Base-by-base conservation (phyloP, 2,888 invertebrate species). In the Augiades crinisus region DNA sequence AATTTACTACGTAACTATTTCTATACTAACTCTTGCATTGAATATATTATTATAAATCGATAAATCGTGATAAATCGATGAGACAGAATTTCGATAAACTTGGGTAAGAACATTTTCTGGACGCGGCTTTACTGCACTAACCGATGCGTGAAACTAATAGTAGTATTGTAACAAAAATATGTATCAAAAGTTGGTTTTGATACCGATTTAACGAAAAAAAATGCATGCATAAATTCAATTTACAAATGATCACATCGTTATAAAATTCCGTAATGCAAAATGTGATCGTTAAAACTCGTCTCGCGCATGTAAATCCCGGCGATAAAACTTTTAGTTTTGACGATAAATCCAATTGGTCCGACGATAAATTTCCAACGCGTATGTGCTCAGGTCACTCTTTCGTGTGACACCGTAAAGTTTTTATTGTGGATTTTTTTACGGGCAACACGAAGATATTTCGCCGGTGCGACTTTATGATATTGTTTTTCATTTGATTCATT, bases 331-430 rank as follows among this genome's bases (percentile, higher is more conserved):
- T 75, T 71, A 77, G 75, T 77, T 77, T 77, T 73, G 69, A 68
- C 75, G 61, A 79, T 85, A 85, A 85, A 85, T 82, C 79, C 72
- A 74, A 77, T 74, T 70, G 72, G 65, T 55, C 59, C 67, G 69
- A 63, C 79, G 64, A 82, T 85, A 85, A 83, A 85, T 82, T 79
- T 72, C 62, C 63, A 68, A 77, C 72, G 65, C 72, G 77, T 78
- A 75, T 75, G 80, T 77, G 70, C 70, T 67, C 70, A 71, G 73
- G 75, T 75, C 74, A 66, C 68, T 64, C 67, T 69, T 63, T 65
- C 62, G 60, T 66, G 65, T 67, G 70, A 68, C 60, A 60, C 70
- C 75, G 72, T 81, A 72, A 80, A 63, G 19, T 57, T 68, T 82
- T 78, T 76, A 81, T 71, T 49, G 41, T 43, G 21, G 34, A 34